These are phyloP conservation scores for Python bivittatus DNA, from an alignment of 2,113 vertebrate species.

Conservation along the genomic window DNA sequence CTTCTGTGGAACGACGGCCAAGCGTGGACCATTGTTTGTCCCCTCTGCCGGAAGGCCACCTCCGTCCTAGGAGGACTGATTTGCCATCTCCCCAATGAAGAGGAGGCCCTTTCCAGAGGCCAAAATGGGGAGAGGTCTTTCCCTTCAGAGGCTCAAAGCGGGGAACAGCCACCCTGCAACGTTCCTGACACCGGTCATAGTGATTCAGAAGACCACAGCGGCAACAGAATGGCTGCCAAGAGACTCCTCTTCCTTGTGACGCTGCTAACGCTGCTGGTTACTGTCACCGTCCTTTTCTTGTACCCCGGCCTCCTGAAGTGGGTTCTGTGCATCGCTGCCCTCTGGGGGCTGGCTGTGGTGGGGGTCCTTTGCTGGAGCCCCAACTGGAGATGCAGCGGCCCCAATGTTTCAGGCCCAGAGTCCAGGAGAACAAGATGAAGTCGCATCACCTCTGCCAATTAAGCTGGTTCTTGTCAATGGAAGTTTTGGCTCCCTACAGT, in stretches of 20 bases:
- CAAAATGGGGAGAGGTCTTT: slow-evolving; percentile 17
- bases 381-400: slow-evolving; percentile 20
- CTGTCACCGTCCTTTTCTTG: slow-evolving; percentile 70
- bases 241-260: slow-evolving; percentile 69
- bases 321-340: slow-evolving; percentile 59
- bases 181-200: background rate
- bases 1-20: slow-evolving; percentile 60
- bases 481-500: background rate
- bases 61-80: slow-evolving; percentile 74
- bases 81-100: slow-evolving; percentile 65
- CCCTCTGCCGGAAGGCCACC: slow-evolving; percentile 72
- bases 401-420: background rate
- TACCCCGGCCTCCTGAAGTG: slow-evolving; percentile 65
- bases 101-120: slow-evolving; percentile 30
- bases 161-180: background rate
- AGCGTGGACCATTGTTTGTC: slow-evolving; percentile 71
- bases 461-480: background rate
- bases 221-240: slow-evolving; percentile 54
- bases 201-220: fast-evolving
- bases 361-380: slow-evolving; percentile 67
- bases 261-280: slow-evolving; percentile 61
- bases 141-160: background rate
- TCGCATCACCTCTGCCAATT: slow-evolving; percentile 58
- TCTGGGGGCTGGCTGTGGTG: slow-evolving; percentile 64
- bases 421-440: slow-evolving; percentile 51